Base-by-base conservation (phyloP, 2,113 vertebrate species). In the Psophia crepitans region DNA sequence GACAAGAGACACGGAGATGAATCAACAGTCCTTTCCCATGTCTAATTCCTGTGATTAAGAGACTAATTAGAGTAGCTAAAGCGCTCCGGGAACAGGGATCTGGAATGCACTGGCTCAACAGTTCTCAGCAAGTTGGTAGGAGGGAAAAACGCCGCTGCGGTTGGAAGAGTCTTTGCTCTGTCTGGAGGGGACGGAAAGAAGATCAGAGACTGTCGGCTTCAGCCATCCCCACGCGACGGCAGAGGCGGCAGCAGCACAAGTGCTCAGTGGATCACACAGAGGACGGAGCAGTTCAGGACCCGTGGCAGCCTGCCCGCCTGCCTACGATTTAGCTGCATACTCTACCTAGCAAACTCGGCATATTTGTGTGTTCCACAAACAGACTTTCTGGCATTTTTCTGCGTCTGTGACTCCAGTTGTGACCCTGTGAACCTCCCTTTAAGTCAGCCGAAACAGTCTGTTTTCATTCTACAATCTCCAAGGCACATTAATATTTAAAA, bases 341-440 rank as follows among this genome's bases (percentile, higher is more conserved):
- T 80, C 85, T 90, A 96, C 93, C 96, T 93, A 90, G 78, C 80
- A 51, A 87, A 76, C 60, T 32, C 63, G 26, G 81, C 93, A 85
- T 83, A 60, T 27, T 54, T 95, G 57, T 69, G 70, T 64, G 84
- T 65, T 93, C 93, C 77, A 78, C 86, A 88, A 87, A 81, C 84
- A 96, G 95, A 93, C 95, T 96, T 91, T 63, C 90, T 79, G 96
- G 96, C 91, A 97, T 97, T 97, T 95, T 94, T 95, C 83, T 97
- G 84, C 0, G 71, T 97, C 97, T 91, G 96, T 76, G 95, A 94
- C 93, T 96, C 88, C 10, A 1, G 79, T 93, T 6, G 64, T 96
- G 96, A 96, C 97, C 95, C 92, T 54, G 63, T 94, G 94, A 97
- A 96, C 85, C 89, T 91, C 89, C 87, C 93, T 91, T 95, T 43